Conservation (phyloP, 1,140 invertebrate species). For the Leptestheria dahalacensis region DNA sequence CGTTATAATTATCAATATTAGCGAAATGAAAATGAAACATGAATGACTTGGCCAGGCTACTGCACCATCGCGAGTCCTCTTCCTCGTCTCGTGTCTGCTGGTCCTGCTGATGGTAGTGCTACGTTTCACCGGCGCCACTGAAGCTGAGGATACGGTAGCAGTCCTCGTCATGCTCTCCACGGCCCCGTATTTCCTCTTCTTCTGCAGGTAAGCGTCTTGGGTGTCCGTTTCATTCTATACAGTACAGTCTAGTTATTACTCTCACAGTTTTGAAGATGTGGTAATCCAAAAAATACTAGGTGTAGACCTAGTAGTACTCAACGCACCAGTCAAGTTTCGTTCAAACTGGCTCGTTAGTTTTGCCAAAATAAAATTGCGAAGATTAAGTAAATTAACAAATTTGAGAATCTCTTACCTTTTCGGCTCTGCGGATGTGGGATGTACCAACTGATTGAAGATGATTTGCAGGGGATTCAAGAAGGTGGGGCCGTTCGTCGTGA, state of each 20-base stretch:
- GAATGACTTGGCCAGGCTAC: slow-evolving; percentile 46
- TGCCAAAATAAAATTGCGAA: neutral
- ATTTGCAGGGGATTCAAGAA: slow-evolving; percentile 81
- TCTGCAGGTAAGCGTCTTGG: slow-evolving; percentile 69
- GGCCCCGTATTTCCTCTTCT: slow-evolving; percentile 95
- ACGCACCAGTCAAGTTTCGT: too few species aligned
- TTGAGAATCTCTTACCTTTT: too few species aligned
- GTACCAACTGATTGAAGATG: neutral
- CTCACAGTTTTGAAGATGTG: too few species aligned
- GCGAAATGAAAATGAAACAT: slow-evolving; percentile 8
- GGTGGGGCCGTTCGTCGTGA: slow-evolving; percentile 95
- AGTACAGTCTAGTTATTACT: too few species aligned
- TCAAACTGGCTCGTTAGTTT: too few species aligned
- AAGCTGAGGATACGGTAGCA: slow-evolving; percentile 76
- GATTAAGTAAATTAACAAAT: neutral
- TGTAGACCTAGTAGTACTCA: too few species aligned
- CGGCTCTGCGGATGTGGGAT: neutral
- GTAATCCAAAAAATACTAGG: too few species aligned
- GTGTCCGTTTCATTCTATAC: too few species aligned
- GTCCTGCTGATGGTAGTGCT: slow-evolving; percentile 69
- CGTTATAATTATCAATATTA: too few species aligned
- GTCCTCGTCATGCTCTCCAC: slow-evolving; percentile 90
- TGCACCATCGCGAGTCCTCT: slow-evolving; percentile 78
- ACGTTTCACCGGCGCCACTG: slow-evolving; percentile 61
- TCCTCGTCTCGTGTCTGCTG: slow-evolving; percentile 77